Evolutionary conservation across 2,888 invertebrate species (phyloP), one percentile per base, ranked within the genome.

Genomic region (Oscheius sp.): DNA sequence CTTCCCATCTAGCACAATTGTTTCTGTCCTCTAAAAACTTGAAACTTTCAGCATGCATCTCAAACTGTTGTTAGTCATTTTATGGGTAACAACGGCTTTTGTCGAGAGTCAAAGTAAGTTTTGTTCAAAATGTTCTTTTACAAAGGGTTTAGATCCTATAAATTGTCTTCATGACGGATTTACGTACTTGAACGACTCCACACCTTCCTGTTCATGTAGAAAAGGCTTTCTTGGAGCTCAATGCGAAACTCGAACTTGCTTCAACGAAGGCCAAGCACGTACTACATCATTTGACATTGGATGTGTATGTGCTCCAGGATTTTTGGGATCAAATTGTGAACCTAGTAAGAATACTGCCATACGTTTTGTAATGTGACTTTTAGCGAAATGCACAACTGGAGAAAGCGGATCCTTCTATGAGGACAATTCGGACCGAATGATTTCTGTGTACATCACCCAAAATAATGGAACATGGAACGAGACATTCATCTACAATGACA

Each of bases 161-260:
- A 70, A 55, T 29, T 70, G 70, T 33, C 35, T 55, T 35, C 72
- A 72, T 37, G 72, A 72, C 33, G 72, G 72, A 2, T 72, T 50
- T 53, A 7, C 21, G 21, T 21, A 21, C 21, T 21, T 32, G 10
- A 21, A 57, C 48, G 35, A 33, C 13, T 9, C 29, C 11, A n/a
- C 10, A 11, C 32, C 53, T n/a, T 11, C 7, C 9, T 72, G 72
- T 33, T 1, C 21, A 1, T 72, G 72, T 62, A 60, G 42, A 4
- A 21, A 48, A 7, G 53, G 62, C 2, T 72, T 62, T n/a, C 5
- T 33, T 10, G 62, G 62, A 1, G 0, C 13, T 21, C 10, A 35
- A 7, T 72, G 72, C 37, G 7, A 72, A 50, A 62, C 9, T 7
- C 60, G 72, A 1, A 33, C 37, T 13, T 35, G 50, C 29, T 35